Evolutionary conservation across 2,888 invertebrate species (phyloP).

Genomic region (Chorisops tibialis): DNA sequence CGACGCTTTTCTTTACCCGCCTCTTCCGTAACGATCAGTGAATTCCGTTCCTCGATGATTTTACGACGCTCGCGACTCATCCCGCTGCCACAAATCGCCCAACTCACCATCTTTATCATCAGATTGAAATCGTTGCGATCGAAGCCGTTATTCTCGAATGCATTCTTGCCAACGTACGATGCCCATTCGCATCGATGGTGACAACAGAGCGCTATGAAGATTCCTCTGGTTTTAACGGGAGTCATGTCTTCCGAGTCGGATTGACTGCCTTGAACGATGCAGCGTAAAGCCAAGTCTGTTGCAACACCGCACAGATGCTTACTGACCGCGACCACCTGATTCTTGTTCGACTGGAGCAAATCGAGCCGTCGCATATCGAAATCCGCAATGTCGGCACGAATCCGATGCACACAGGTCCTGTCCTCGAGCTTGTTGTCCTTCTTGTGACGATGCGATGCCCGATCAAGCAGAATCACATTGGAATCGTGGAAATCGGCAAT

Average conservation of each 20-base stretch:
- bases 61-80: conserved; percentile 55
- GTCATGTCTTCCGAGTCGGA: not conserved
- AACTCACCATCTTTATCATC: conserved; percentile 78
- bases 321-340: conserved; percentile 69
- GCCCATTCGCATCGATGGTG: conserved; percentile 79
- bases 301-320: conserved; percentile 90
- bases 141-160: conserved; percentile 59
- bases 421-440: conserved; percentile 64
- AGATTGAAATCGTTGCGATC: conserved; percentile 65
- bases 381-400: conserved; percentile 80
- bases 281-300: conserved; percentile 74
- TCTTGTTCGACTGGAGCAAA: conserved; percentile 44
- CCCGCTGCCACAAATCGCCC: conserved; percentile 82
- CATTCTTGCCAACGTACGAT: conserved; percentile 66
- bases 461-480: conserved; percentile 72
- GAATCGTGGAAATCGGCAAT: conserved; percentile 52
- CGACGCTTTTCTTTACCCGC: not conserved
- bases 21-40: not conserved
- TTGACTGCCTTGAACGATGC: conserved; percentile 53
- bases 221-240: conserved; percentile 53
- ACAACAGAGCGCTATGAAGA: conserved; percentile 83
- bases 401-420: conserved; percentile 56
- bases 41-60: conserved; percentile 37
- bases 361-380: conserved; percentile 61
- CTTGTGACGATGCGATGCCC: conserved; percentile 78